Conservation (phyloP, 2,113 vertebrate genomes). For the Macaca mulatta region DNA sequence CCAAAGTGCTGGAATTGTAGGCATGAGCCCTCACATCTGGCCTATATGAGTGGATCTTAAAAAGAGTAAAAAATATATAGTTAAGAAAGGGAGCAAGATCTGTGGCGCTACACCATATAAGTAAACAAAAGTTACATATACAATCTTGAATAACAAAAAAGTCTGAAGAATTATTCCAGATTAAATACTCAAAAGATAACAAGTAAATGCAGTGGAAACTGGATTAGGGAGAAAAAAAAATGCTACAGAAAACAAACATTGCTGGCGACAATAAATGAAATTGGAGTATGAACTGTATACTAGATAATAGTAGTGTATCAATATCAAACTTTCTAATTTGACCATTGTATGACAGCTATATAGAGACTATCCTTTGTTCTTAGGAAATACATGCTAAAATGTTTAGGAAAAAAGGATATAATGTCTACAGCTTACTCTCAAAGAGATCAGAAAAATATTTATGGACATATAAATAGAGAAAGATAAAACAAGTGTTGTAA, state of each 20-base stretch:
- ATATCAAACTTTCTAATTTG: background rate
- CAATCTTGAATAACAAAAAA: background rate
- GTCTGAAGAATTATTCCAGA: background rate
- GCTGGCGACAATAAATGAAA: background rate
- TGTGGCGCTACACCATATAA: background rate
- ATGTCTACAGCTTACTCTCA: constrained; percentile 24
- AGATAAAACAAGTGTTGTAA: constrained; percentile 26
- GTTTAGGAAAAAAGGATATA: background rate
- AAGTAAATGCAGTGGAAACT: constrained; percentile 20
- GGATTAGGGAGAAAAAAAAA: background rate
- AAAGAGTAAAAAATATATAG: background rate
- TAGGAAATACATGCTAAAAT: constrained; percentile 17
- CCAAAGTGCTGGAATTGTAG: too few relatives aligned
- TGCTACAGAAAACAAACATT: background rate
- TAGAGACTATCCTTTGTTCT: background rate
- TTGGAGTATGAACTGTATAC: background rate
- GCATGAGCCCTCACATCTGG: too few relatives aligned
- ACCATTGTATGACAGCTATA: background rate
- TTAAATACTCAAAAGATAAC: background rate
- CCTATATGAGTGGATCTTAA: background rate
- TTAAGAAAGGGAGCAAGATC: background rate
- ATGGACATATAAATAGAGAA: background rate
- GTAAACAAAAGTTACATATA: background rate
- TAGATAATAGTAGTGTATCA: background rate
- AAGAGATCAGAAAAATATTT: background rate